Percentiles rank a stretch among this genome's conserved stretches.
Conservation (phyloP, 2,797 vertebrate genomes). For the Psittacula echo region DNA sequence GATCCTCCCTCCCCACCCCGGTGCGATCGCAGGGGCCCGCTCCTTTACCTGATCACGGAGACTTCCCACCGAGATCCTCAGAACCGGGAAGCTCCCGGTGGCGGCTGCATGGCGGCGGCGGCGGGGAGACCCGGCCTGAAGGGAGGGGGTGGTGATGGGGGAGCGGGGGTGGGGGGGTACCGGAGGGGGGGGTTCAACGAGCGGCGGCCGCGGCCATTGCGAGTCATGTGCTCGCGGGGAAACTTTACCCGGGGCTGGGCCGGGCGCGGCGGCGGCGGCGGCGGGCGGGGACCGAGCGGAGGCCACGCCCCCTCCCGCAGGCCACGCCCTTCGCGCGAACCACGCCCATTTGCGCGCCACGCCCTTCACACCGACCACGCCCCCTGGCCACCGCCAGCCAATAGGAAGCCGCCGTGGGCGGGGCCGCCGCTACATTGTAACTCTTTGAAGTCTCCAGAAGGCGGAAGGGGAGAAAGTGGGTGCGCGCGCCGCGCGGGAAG, state of each 20-base stretch:
- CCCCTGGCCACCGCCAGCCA: background rate
- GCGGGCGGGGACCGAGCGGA: background rate
- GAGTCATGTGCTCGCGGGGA: slow-evolving; percentile 62
- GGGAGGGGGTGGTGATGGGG: background rate
- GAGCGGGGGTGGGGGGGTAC: background rate
- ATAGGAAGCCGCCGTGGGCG: background rate
- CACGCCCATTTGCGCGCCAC: background rate
- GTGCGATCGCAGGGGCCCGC: background rate
- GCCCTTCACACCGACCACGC: rapidly evolving
- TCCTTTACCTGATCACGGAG: slow-evolving; percentile 12
- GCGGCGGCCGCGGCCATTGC: slow-evolving; percentile 55
- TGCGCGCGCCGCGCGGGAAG: background rate
- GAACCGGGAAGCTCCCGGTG: background rate
- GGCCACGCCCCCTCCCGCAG: background rate
- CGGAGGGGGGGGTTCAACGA: background rate
- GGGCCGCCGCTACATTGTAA: background rate
- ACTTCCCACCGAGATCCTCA: background rate
- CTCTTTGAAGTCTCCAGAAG: slow-evolving; percentile 21
- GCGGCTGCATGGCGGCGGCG: background rate
- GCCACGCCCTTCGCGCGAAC: rapidly evolving
- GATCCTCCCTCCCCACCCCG: background rate
- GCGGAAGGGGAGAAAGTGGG: slow-evolving; percentile 31
- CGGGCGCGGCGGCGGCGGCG: background rate
- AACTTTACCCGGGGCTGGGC: slow-evolving; percentile 60
- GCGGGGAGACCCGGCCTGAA: background rate